Evolutionary conservation across 2,888 invertebrate genomes (phyloP).

Genomic region (Psylliodes chrysocephalus): DNA sequence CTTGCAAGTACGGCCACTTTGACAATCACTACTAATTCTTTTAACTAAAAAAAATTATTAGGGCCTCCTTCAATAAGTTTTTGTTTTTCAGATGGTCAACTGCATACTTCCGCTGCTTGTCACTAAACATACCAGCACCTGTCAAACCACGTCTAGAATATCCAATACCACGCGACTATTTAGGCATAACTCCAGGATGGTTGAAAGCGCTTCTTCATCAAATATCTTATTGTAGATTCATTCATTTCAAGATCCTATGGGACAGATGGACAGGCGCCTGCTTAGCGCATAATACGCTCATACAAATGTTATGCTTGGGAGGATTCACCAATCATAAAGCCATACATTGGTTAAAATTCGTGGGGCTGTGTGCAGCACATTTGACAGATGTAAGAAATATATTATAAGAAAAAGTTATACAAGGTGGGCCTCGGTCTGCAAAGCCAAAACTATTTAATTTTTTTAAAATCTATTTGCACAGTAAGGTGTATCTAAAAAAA

Average conservation of each 20-base stretch:
- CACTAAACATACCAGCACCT: conserved; percentile 81
- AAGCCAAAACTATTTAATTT: too few relatives aligned
- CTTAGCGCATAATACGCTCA: conserved; percentile 71
- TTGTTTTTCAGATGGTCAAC: conserved; percentile 76
- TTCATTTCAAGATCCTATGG: conserved; percentile 61
- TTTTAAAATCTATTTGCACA: too few relatives aligned
- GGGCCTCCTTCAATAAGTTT: too few relatives aligned
- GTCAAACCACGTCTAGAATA: conserved; percentile 82
- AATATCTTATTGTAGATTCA: conserved; percentile 67
- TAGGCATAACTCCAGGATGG: conserved; percentile 83
- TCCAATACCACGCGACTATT: conserved; percentile 74
- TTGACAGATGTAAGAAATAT: conserved; percentile 73
- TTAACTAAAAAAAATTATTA: too few relatives aligned
- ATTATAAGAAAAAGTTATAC: too few relatives aligned
- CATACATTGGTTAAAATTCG: conserved; percentile 78
- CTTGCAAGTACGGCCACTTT: too few relatives aligned
- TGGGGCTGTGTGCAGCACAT: conserved; percentile 78
- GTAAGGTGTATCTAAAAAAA: too few relatives aligned
- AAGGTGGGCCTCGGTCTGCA: too few relatives aligned
- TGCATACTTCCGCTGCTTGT: conserved; percentile 82
- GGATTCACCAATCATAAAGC: conserved; percentile 72
- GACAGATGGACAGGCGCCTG: conserved; percentile 75
- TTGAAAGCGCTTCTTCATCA: conserved; percentile 81
- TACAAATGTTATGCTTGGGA: conserved; percentile 76
- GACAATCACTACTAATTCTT: too few relatives aligned